Conservation (phyloP, 1,140 invertebrate genomes). For the Bombus breviceps region DNA sequence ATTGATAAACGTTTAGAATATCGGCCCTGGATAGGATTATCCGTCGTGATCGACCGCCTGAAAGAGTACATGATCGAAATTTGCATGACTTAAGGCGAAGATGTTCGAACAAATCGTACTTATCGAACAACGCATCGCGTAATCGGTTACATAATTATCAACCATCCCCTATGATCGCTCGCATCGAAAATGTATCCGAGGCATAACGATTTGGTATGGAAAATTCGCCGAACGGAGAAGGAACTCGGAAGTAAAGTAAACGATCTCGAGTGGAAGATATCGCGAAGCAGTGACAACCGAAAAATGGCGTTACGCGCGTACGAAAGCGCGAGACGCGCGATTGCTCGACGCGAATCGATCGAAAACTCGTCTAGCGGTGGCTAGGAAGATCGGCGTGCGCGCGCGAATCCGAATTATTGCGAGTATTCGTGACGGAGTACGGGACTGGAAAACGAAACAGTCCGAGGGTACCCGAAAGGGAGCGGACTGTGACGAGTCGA, state of each 20-base stretch:
- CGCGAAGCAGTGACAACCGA: neutral
- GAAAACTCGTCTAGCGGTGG: neutral
- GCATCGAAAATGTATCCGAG: neutral
- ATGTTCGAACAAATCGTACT: neutral
- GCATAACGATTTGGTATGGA: neutral
- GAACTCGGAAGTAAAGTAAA: neutral
- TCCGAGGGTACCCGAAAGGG: neutral
- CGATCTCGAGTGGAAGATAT: neutral
- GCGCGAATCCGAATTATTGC: neutral
- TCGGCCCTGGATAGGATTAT: neutral
- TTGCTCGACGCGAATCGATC: neutral
- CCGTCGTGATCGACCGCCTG: no score
- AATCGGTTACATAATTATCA: constrained; percentile 15
- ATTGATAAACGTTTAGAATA: neutral
- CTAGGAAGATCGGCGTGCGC: neutral
- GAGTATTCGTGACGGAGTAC: no score
- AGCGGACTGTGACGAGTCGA: neutral
- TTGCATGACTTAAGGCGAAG: neutral
- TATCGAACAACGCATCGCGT: neutral
- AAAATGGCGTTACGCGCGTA: neutral
- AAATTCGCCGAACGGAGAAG: neutral
- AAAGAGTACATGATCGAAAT: neutral
- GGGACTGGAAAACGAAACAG: neutral
- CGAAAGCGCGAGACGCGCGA: no score
- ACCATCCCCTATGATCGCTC: neutral